Evolutionary conservation across 2,113 vertebrate genomes (phyloP), one percentile per base, ranked within the genome.

Genomic region (Calyptomena viridis): DNA sequence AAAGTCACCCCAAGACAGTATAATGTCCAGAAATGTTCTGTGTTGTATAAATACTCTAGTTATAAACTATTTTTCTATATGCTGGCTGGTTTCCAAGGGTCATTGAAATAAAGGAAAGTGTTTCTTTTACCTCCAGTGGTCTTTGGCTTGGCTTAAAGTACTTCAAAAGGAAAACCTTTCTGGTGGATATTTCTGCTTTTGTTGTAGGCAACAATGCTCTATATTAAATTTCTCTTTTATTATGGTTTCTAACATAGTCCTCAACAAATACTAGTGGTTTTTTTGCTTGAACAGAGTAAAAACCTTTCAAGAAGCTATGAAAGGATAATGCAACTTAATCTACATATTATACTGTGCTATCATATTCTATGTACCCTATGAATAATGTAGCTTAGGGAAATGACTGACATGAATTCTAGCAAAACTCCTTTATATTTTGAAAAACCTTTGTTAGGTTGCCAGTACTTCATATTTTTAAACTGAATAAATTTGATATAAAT

Each of bases 391-490:
- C 39, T 89, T 74, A 75, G 23, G 33, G 56, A 93, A 91, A 89
- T 55, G 47, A 81, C 9, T 93, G 89, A 94, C 56, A 46, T 27
- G 42, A 89, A 86, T 63, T 73, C 53, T 75, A 47, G 35, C 24
- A 90, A 80, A 89, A 81, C 39, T 55, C 64, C 59, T 40, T 40
- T 39, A 28, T 87, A 78, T 47, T 71, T 75, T 84, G 21, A 80
- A 91, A 89, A 64, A 25, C 19, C 73, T 97, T 94, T 90, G 35
- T 93, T 89, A 75, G 4, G 40, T 56, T 96, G 76, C 91, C 91
- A 92, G 52, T 24, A 80, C 24, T 77, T 90, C 21, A 16, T 75
- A 46, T 56, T 89, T 92, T 81, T 23, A 39, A 79, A 90, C 23
- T 0, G 22, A 89, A 87, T 81, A 77, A 44, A 91, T 68, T 75